Conservation (phyloP, 2,113 vertebrate species). For the Plotosus lineatus region DNA sequence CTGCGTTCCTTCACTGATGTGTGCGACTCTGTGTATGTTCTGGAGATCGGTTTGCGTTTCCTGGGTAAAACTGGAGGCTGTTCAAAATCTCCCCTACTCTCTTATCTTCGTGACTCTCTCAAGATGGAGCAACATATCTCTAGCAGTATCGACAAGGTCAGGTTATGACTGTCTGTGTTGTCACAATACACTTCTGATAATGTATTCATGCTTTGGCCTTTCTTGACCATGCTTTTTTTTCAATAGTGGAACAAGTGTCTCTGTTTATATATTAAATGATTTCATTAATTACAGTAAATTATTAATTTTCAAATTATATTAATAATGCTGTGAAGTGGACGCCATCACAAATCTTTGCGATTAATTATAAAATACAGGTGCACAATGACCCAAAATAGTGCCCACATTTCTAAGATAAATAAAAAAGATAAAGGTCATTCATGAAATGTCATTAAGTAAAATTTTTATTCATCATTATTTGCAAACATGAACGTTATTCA, state of each 20-base stretch:
- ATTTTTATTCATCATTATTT: no score
- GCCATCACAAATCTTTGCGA: no score
- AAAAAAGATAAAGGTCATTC: no score
- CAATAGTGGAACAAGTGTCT: not conserved
- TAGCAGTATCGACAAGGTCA: slow-evolving; percentile 68
- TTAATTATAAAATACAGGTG: no score
- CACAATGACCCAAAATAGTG: no score
- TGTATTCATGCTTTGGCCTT: not conserved
- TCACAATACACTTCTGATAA: not conserved
- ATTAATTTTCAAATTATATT: not conserved
- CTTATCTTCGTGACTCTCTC: slow-evolving; percentile 65
- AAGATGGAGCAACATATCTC: slow-evolving; percentile 67
- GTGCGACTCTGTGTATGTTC: slow-evolving; percentile 62
- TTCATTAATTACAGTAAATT: not conserved
- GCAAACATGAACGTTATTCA: no score
- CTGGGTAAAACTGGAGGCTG: slow-evolving; percentile 66
- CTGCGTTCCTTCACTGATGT: slow-evolving; percentile 70
- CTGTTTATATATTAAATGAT: not conserved
- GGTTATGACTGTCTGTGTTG: not conserved
- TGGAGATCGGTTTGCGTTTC: slow-evolving; percentile 71
- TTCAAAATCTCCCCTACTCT: slow-evolving; percentile 50
- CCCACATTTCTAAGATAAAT: no score
- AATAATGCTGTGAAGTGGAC: not conserved
- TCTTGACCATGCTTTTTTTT: not conserved
- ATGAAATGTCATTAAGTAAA: no score